Percentiles rank a stretch among this genome's conserved stretches.
Evolutionary conservation across 2,888 invertebrate species (phyloP).

Genomic region (Embidobia sp.): DNA sequence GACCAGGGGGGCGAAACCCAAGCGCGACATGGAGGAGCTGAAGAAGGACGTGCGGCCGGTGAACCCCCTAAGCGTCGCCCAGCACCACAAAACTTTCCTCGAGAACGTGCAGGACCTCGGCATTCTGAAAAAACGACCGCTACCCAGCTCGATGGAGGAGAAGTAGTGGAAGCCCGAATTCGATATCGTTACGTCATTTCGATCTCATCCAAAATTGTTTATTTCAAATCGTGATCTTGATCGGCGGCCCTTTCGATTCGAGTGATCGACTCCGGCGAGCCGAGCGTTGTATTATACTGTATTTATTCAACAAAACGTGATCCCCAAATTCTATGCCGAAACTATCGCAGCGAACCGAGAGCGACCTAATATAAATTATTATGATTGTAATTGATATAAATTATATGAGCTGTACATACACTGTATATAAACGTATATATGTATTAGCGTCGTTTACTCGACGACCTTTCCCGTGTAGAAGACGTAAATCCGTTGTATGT

Average conservation of each 20-base stretch:
- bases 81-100: conserved; percentile 93
- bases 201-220: conserved; percentile 17
- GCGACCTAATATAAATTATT: conserved; percentile 79
- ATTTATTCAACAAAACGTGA: conserved; percentile 75
- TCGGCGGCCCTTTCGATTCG: neutral
- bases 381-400: conserved; percentile 73
- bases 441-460: conserved; percentile 61
- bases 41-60: conserved; percentile 98
- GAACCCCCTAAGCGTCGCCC: conserved; percentile 86
- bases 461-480: conserved; percentile 61
- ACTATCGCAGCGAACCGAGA: conserved; percentile 48
- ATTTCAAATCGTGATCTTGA: conserved; percentile 10
- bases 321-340: conserved; percentile 44
- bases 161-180: conserved; percentile 74
- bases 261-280: neutral
- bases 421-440: conserved; percentile 70
- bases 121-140: conserved; percentile 93
- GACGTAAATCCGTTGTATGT: conserved; percentile 64
- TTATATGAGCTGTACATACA: conserved; percentile 72
- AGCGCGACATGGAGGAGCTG: conserved; percentile 98
- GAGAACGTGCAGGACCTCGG: conserved; percentile 96
- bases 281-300: conserved; percentile 78
- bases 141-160: conserved; percentile 82
- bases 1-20: no score
- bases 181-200: conserved; percentile 5